Evolutionary conservation across 2,797 vertebrate species (phyloP).

Genomic region (Naso thynnoides): DNA sequence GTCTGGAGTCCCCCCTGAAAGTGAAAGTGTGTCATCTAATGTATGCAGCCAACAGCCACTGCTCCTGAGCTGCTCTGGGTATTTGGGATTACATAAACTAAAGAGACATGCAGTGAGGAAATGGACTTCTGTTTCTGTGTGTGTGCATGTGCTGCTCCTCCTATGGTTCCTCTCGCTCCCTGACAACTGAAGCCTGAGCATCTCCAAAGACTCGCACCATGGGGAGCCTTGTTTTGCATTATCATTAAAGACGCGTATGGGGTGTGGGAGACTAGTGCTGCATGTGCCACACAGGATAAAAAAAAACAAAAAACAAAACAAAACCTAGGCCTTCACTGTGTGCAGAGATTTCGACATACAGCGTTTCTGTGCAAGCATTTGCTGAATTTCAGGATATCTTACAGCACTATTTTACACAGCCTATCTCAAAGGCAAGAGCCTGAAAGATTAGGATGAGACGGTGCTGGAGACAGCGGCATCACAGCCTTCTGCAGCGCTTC

Average conservation of each 20-base stretch:
- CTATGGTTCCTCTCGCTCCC: conserved; percentile 65
- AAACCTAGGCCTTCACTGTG: conserved; percentile 3
- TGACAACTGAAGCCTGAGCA: conserved; percentile 74
- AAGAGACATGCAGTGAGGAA: conserved; percentile 70
- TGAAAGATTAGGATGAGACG: conserved; percentile 38
- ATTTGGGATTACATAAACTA: conserved; percentile 78
- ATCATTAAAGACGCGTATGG: conserved; percentile 76
- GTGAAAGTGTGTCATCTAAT: conserved; percentile 81
- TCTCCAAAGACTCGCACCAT: conserved; percentile 69
- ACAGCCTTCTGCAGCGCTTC: conserved; percentile 39
- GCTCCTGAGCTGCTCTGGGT: conserved; percentile 75
- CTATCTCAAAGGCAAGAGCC: conserved; percentile 36
- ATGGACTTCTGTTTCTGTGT: conserved; percentile 48
- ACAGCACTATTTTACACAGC: conserved; percentile 8
- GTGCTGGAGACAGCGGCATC: conserved; percentile 16
- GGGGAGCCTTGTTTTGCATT: conserved; percentile 76
- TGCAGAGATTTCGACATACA: conserved; percentile 8
- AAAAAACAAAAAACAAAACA: conserved; percentile 36
- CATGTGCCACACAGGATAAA: conserved; percentile 40
- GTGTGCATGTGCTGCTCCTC: conserved; percentile 41
- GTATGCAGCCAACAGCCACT: conserved; percentile 75
- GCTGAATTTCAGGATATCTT: conserved; percentile 26
- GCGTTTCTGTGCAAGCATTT: conserved; percentile 16
- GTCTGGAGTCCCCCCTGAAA: conserved; percentile 76
- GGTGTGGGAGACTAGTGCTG: conserved; percentile 41